Conservation (phyloP, 2,888 invertebrate species). For the Artemia sinica region DNA sequence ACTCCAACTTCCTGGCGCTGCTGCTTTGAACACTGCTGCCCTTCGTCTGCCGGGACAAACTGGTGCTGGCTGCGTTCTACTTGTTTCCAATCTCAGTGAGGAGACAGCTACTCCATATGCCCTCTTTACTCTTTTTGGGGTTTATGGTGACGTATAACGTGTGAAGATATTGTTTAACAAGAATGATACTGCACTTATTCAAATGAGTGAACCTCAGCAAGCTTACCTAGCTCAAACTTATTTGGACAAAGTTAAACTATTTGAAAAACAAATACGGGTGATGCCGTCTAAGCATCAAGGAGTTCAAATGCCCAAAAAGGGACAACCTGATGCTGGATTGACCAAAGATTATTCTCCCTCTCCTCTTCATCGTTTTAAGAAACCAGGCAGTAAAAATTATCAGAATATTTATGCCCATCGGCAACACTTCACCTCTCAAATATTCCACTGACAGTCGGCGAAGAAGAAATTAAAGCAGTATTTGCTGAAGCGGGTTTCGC, state of each 20-base stretch:
- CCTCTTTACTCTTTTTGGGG: too few species aligned
- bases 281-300: constrained; percentile 96
- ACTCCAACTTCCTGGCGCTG: neutral
- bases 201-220: constrained; percentile 95
- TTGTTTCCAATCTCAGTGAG: constrained; percentile 91
- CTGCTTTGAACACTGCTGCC: constrained; percentile 44
- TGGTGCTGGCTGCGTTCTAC: constrained; percentile 49
- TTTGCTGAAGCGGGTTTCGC: constrained; percentile 70
- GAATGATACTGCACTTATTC: constrained; percentile 97
- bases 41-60: constrained; percentile 35
- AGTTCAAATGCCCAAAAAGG: constrained; percentile 97
- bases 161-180: constrained; percentile 99
- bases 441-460: constrained; percentile 89
- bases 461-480: constrained; percentile 81
- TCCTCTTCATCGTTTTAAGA: constrained; percentile 93
- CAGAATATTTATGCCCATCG: constrained; percentile 98
- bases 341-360: constrained; percentile 45
- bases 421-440: constrained; percentile 96
- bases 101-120: constrained; percentile 37
- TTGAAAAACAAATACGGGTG: constrained; percentile 90
- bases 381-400: constrained; percentile 98
- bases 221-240: constrained; percentile 69
- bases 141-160: constrained; percentile 95
- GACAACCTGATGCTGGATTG: constrained; percentile 92
- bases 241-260: constrained; percentile 91